Conservation (phyloP, 2,797 vertebrate species). For the Anguilla marmorata region DNA sequence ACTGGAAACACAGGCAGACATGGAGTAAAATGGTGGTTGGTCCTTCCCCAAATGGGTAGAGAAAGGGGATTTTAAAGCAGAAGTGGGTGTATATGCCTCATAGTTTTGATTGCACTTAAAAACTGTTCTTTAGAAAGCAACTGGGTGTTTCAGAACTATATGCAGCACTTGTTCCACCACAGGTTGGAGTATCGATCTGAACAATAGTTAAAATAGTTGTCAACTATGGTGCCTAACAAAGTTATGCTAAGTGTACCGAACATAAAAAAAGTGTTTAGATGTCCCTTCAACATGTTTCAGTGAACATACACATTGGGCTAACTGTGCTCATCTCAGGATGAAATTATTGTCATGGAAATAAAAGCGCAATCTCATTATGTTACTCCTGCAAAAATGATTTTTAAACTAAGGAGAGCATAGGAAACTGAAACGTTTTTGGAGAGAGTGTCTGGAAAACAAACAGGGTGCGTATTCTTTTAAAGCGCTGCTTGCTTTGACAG, state of each 20-base stretch:
- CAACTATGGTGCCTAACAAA: not conserved
- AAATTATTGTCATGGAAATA: not conserved
- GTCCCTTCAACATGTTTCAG: not conserved
- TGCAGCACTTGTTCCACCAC: not conserved
- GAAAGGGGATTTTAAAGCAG: slow-evolving; percentile 32
- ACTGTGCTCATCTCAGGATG: not conserved
- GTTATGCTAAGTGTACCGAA: not conserved
- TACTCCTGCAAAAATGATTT: not conserved
- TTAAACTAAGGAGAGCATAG: not conserved
- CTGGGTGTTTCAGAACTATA: not conserved
- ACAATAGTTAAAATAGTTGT: not conserved
- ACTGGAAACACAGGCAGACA: not conserved
- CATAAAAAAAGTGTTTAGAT: not conserved
- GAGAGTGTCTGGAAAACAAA: not conserved
- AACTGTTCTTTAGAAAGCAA: not conserved
- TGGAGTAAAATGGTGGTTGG: not conserved
- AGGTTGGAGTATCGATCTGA: not conserved
- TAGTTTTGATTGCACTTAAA: not conserved
- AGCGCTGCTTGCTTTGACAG: slow-evolving; percentile 38
- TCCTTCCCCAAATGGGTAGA: slow-evolving; percentile 19
- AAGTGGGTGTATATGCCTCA: slow-evolving; percentile 23
- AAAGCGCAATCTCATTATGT: not conserved
- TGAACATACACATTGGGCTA: not conserved
- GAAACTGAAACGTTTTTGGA: not conserved
- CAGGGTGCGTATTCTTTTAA: not conserved